These are phyloP conservation scores for Sebastes kiyomatsui DNA, from an alignment of 2,797 vertebrate species.

Conservation along the genomic window DNA sequence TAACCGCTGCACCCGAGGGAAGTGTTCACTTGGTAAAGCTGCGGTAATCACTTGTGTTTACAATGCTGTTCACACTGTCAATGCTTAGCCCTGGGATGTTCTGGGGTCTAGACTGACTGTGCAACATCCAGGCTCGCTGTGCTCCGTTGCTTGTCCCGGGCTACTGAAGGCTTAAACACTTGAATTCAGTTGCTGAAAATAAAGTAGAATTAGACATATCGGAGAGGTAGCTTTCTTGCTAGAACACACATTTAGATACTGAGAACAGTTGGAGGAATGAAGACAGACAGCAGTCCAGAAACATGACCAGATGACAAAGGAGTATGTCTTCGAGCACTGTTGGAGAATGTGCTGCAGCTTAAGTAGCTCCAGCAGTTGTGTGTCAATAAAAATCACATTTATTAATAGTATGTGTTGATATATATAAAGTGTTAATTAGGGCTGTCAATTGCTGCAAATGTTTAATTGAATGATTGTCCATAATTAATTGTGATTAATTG, in stretches of 20 bases:
- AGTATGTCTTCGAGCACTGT: background rate
- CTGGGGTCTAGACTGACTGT: background rate
- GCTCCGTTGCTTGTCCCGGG: background rate
- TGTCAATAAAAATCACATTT: background rate
- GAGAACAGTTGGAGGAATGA: background rate
- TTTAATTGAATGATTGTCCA: background rate
- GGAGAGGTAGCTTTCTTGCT: background rate
- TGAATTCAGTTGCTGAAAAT: background rate
- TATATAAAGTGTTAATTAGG: background rate
- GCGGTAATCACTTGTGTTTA: slow-evolving; percentile 34
- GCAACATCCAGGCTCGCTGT: background rate
- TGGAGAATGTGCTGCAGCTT: background rate
- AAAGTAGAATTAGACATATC: background rate
- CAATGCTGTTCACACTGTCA: background rate
- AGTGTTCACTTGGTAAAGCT: slow-evolving; percentile 6
- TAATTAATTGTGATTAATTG: background rate
- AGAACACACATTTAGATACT: background rate
- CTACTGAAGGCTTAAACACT: background rate
- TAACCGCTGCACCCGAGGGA: slow-evolving; percentile 27
- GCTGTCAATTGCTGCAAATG: too few relatives aligned
- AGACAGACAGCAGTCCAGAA: background rate
- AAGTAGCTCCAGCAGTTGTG: background rate
- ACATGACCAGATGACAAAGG: background rate
- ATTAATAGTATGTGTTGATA: background rate
- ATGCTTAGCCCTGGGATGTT: slow-evolving; percentile 1